Percentiles rank a stretch among this genome's conserved stretches.
phyloP scores from a whole-genome alignment of 2,888 invertebrate genomes.

The Xestoiulus laeticollis region DNA sequence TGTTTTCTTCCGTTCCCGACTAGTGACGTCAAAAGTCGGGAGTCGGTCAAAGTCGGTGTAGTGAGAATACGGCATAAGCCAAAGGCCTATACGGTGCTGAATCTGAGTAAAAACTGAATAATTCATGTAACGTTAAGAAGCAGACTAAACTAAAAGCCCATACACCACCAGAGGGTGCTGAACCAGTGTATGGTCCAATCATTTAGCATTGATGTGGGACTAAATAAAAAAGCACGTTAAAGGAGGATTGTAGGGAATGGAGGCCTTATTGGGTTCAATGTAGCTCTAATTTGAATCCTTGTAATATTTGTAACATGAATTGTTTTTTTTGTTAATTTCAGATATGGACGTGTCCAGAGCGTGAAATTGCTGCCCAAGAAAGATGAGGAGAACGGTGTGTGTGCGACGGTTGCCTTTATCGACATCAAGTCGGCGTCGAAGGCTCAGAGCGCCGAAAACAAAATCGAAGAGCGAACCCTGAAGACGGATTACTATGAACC shows the following conservation, averaged over 20 bases:
- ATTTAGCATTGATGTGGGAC: not conserved
- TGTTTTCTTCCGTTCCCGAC: no score
- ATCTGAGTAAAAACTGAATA: no score
- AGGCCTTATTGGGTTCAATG: not conserved
- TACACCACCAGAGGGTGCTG: no score
- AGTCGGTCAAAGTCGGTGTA: no score
- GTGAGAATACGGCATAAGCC: no score
- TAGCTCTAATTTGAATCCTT: not conserved
- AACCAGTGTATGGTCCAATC: no score
- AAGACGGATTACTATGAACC: conserved; percentile 93
- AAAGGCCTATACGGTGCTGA: no score
- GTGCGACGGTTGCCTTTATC: conserved; percentile 94
- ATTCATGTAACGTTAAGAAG: no score
- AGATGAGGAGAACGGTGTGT: conserved; percentile 65
- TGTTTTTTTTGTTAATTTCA: conserved; percentile 63
- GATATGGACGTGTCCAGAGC: conserved; percentile 98
- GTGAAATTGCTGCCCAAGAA: conserved; percentile 82
- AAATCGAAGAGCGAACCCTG: conserved; percentile 84
- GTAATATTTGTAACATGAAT: not conserved
- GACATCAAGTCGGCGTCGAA: conserved; percentile 96
- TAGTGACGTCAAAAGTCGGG: no score
- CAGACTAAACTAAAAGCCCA: no score
- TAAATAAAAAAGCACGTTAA: not conserved
- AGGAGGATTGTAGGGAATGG: no score
- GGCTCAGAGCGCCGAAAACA: conserved; percentile 89